These are phyloP conservation scores for Hirtodrosophila trivittata DNA, from an alignment of 2,888 invertebrate genomes.

Conservation along the genomic window DNA sequence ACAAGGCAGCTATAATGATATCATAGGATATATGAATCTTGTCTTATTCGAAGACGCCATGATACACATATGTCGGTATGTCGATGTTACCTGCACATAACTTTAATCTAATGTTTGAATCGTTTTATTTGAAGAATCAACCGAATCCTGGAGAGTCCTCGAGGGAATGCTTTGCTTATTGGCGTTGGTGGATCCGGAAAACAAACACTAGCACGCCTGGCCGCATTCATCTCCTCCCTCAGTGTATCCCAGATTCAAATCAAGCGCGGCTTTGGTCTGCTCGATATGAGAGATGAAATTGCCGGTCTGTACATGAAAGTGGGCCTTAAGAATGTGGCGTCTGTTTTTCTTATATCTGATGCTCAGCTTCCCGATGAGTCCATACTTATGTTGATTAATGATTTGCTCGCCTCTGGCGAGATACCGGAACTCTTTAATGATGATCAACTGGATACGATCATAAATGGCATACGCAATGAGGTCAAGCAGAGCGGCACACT, in stretches of 20 bases:
- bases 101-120: background rate
- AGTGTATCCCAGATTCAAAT: constrained; percentile 97
- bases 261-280: constrained; percentile 92
- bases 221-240: constrained; percentile 94
- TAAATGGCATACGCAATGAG: constrained; percentile 91
- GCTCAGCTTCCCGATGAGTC: constrained; percentile 96
- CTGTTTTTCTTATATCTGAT: constrained; percentile 96
- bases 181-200: constrained; percentile 98
- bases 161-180: constrained; percentile 96
- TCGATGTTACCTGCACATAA: background rate
- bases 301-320: constrained; percentile 92
- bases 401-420: constrained; percentile 96
- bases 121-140: constrained; percentile 87
- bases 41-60: constrained; percentile 98
- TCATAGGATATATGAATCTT: constrained; percentile 95
- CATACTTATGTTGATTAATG: constrained; percentile 95
- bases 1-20: constrained; percentile 93
- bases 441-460: constrained; percentile 94
- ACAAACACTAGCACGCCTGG: constrained; percentile 94
- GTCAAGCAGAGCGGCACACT: constrained; percentile 92
- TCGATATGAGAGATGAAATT: constrained; percentile 90
- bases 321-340: constrained; percentile 93
- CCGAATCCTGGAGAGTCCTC: constrained; percentile 95
- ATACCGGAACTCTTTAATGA: constrained; percentile 95
- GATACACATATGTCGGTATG: constrained; percentile 92